These are phyloP conservation scores for Ctenopoma kingsleyae DNA, from an alignment of 2,797 vertebrate species.

Conservation along the genomic window DNA sequence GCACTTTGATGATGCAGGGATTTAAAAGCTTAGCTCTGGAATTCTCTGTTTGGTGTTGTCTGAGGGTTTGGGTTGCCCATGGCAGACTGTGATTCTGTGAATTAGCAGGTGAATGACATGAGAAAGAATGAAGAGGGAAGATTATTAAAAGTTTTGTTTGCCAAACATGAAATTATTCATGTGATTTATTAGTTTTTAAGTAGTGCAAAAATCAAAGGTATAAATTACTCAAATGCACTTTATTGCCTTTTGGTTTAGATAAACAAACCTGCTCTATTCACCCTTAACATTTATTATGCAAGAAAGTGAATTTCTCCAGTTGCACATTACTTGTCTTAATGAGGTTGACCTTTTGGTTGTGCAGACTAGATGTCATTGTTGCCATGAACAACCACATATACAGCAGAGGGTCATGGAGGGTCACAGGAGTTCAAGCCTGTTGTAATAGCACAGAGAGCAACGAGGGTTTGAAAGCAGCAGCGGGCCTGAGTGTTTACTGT, in stretches of 20 bases:
- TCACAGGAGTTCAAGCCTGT: slow-evolving; percentile 67
- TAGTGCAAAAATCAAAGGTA: not conserved
- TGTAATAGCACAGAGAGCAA: slow-evolving; percentile 54
- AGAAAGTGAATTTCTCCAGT: slow-evolving; percentile 35
- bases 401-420: slow-evolving; percentile 67
- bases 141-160: slow-evolving; percentile 5
- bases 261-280: slow-evolving; percentile 25
- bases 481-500: slow-evolving; percentile 37
- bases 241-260: slow-evolving; percentile 22
- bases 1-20: slow-evolving; percentile 77
- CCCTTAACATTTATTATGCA: slow-evolving; percentile 6
- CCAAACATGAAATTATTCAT: slow-evolving; percentile 22
- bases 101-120: slow-evolving; percentile 62
- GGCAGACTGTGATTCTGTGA: slow-evolving; percentile 50
- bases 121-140: slow-evolving; percentile 32
- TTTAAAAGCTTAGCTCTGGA: slow-evolving; percentile 80
- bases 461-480: slow-evolving; percentile 43
- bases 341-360: slow-evolving; percentile 51
- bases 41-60: slow-evolving; percentile 74
- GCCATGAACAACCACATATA: slow-evolving; percentile 65
- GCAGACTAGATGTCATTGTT: slow-evolving; percentile 55
- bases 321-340: slow-evolving; percentile 52
- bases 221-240: slow-evolving; percentile 18
- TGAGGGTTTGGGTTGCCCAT: slow-evolving; percentile 42
- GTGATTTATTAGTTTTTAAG: slow-evolving; percentile 5